Percentiles rank a stretch among this genome's conserved stretches.
Conservation (phyloP, 2,888 invertebrate genomes). For the Diarsia mendica region DNA sequence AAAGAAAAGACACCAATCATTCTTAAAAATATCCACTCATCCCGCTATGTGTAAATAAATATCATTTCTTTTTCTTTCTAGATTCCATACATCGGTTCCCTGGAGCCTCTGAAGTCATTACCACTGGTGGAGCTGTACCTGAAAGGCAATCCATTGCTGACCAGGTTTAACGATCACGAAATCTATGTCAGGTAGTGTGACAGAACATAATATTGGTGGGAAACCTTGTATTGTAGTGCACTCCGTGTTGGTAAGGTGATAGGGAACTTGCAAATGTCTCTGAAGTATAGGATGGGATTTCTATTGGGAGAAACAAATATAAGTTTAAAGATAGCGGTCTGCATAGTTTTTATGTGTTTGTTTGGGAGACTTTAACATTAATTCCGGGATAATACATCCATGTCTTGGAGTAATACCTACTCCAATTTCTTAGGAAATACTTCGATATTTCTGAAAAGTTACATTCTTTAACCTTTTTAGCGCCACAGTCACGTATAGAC, state of each 20-base stretch:
- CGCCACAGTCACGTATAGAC: no score
- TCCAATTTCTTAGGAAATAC: background rate
- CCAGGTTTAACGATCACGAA: conserved; percentile 93
- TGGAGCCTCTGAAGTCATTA: conserved; percentile 93
- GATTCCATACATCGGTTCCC: conserved; percentile 91
- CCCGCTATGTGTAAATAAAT: no score
- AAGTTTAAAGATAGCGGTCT: background rate
- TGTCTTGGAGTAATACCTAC: background rate
- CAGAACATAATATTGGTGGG: conserved; percentile 59
- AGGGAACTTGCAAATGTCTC: background rate
- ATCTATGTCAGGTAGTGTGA: conserved; percentile 95
- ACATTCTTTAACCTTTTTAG: no score
- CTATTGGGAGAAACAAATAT: background rate
- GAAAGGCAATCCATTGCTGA: conserved; percentile 95
- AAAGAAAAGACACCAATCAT: background rate
- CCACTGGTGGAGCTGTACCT: conserved; percentile 94
- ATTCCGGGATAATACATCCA: background rate
- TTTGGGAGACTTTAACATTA: background rate
- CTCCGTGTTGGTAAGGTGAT: background rate
- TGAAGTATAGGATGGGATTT: background rate
- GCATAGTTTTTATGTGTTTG: background rate
- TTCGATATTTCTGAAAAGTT: background rate
- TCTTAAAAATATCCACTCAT: background rate
- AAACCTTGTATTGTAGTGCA: conserved; percentile 40
- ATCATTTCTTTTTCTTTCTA: conserved; percentile 72